A percentile compares a stretch with the other conserved stretches of the same genome.
Conservation (phyloP, 2,797 vertebrate genomes). For the Chrysocyon brachyurus region DNA sequence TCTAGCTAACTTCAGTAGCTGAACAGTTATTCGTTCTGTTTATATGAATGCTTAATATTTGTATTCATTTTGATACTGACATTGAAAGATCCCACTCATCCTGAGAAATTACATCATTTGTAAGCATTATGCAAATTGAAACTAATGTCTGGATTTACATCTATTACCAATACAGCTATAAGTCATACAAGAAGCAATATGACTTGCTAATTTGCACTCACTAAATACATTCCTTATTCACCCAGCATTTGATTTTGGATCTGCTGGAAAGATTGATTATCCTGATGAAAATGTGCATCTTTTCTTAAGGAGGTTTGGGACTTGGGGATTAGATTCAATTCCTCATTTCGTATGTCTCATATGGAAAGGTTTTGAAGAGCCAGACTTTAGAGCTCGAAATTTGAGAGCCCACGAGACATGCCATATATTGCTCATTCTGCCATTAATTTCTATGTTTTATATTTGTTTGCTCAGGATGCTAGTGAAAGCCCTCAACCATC, state of each 20-base stretch:
- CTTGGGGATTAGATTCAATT: not conserved
- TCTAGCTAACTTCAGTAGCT: not conserved
- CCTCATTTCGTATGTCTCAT: not conserved
- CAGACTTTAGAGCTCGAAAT: not conserved
- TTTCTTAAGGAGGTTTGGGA: slow-evolving; percentile 50
- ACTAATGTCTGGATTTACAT: slow-evolving; percentile 60
- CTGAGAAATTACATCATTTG: slow-evolving; percentile 63
- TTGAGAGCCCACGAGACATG: not conserved
- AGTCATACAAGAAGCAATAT: slow-evolving; percentile 31
- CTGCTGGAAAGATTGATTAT: slow-evolving; percentile 45
- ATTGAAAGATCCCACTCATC: slow-evolving; percentile 33
- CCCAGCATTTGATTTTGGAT: slow-evolving; percentile 50
- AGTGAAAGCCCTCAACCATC: not conserved
- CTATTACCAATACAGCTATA: slow-evolving; percentile 46
- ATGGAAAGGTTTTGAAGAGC: not conserved
- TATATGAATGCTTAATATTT: not conserved
- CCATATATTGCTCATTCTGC: not conserved
- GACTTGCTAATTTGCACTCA: slow-evolving; percentile 49
- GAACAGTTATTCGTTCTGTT: not conserved
- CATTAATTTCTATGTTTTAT: not conserved
- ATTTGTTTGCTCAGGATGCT: not conserved
- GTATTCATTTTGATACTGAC: slow-evolving; percentile 31
- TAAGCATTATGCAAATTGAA: slow-evolving; percentile 66
- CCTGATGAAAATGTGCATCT: slow-evolving; percentile 50
- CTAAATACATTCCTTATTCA: slow-evolving; percentile 52